A percentile compares a stretch with the other conserved stretches of the same genome.
phyloP scores from a whole-genome alignment of 2,113 vertebrate genomes.

The Malaclemys terrapin region DNA sequence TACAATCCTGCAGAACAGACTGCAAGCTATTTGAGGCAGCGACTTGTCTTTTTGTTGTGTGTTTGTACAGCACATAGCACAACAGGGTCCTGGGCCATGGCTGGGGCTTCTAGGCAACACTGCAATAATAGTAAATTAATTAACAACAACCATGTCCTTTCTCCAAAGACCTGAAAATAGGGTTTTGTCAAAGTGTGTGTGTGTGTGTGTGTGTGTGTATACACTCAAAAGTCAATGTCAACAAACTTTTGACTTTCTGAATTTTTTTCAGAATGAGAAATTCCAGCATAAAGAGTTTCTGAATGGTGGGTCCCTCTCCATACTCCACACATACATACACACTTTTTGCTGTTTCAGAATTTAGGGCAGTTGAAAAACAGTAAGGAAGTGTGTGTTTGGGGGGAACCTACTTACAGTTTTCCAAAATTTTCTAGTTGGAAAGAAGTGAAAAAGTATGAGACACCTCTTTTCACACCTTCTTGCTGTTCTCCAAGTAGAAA shows the following conservation, averaged over 20 bases:
- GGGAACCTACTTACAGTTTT: background rate
- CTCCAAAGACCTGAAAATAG: background rate
- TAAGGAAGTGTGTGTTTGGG: background rate
- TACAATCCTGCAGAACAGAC: background rate
- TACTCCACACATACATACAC: background rate
- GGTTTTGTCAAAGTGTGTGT: background rate
- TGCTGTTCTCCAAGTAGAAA: background rate
- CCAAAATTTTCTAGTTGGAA: rapidly evolving
- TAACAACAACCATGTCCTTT: background rate
- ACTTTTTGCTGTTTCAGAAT: background rate
- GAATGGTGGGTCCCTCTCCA: background rate
- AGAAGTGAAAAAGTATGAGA: background rate
- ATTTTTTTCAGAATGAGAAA: background rate
- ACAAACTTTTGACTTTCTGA: background rate
- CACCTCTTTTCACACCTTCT: rapidly evolving
- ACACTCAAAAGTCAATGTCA: background rate
- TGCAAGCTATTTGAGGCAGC: background rate
- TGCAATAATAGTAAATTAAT: background rate
- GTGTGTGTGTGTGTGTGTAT: background rate
- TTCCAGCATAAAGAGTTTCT: background rate
- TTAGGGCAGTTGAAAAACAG: background rate
- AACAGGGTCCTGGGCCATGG: background rate
- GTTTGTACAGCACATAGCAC: background rate
- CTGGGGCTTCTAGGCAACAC: background rate
- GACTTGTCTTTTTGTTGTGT: background rate